phyloP scores from a whole-genome alignment of 92 coral and sea anemone species.

The Epizoanthus illoricatus region DNA sequence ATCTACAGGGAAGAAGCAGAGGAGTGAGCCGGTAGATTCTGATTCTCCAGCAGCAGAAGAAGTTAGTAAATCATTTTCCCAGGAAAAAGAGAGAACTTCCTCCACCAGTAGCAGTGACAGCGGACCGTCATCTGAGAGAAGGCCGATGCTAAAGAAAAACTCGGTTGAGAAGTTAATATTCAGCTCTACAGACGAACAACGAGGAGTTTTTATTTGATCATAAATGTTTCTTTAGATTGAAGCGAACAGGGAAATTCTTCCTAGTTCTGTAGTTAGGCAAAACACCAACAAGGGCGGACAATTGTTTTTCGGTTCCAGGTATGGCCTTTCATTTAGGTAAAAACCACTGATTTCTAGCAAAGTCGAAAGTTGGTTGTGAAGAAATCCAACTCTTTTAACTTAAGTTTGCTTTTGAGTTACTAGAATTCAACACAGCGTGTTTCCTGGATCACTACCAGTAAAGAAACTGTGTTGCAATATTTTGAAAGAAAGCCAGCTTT shows the following conservation, averaged over 20 bases:
- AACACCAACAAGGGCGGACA: neutral
- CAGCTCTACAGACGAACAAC: neutral
- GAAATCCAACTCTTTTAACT: no score
- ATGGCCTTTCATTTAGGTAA: no score
- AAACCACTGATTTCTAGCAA: no score
- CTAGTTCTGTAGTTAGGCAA: neutral
- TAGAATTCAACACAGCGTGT: no score
- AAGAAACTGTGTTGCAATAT: no score
- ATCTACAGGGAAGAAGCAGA: neutral
- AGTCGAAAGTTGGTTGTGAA: no score
- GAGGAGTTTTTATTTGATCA: slow-evolving; percentile 23
- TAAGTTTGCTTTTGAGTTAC: no score
- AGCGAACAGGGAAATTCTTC: neutral
- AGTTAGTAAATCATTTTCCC: neutral
- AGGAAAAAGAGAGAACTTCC: neutral
- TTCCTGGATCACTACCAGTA: no score
- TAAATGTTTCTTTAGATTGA: no score
- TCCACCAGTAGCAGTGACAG: slow-evolving; percentile 13
- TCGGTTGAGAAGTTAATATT: slow-evolving; percentile 4
- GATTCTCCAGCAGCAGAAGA: slow-evolving; percentile 6
- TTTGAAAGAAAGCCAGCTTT: no score
- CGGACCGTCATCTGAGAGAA: neutral
- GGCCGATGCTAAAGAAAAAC: slow-evolving; percentile 30
- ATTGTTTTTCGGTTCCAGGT: no score
- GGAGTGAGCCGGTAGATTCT: neutral